Base-by-base conservation (phyloP, 2,113 vertebrate genomes). In the Typhlomys cinereus region DNA sequence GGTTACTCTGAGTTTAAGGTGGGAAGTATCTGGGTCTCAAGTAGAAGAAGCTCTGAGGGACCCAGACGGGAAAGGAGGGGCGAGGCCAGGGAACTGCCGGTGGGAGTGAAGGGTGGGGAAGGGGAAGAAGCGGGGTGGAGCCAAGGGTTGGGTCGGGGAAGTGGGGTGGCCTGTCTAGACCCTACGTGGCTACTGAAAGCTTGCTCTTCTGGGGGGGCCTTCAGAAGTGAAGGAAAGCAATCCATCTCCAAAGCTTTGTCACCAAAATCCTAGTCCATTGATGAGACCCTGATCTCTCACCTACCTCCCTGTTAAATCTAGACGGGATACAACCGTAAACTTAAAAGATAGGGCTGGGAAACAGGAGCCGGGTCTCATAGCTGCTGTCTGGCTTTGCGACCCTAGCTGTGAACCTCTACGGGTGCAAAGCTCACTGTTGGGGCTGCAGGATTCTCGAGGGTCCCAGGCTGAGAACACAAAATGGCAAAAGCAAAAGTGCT, bases 241-340 rank as follows among this genome's bases (percentile, higher is more conserved):
- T 1, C 54, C 12, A 25, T 2, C 8, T 1, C 73, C 46, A 25
- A 0, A 21, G 5, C 4, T 11, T 1, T 57, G 13, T 57, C 7
- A 1, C 4, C 3, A 12, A 46, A 36, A 12, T 2, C 31, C 14
- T 21, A 34, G 4, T 3, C 5, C 0, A 0, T 0, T 0, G 6
- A 31, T 20, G 4, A 50, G 21, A 23, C 20, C 21, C 74, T 13
- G 9, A 20, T 4, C 46, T 13, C 14, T 34, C 29, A 75, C 8
- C 29, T 50, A n/a, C n/a, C n/a, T n/a, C n/a, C n/a, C n/a, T n/a
- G n/a, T n/a, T n/a, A n/a, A n/a, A n/a, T n/a, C n/a, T n/a, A n/a
- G n/a, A n/a, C n/a, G n/a, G n/a, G n/a, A n/a, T n/a, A n/a, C n/a
- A n/a, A n/a, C n/a, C n/a, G n/a, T n/a, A n/a, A n/a, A n/a, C n/a